phyloP scores from a whole-genome alignment of 2,113 vertebrate species.

The Trochalopteron elliotii region DNA sequence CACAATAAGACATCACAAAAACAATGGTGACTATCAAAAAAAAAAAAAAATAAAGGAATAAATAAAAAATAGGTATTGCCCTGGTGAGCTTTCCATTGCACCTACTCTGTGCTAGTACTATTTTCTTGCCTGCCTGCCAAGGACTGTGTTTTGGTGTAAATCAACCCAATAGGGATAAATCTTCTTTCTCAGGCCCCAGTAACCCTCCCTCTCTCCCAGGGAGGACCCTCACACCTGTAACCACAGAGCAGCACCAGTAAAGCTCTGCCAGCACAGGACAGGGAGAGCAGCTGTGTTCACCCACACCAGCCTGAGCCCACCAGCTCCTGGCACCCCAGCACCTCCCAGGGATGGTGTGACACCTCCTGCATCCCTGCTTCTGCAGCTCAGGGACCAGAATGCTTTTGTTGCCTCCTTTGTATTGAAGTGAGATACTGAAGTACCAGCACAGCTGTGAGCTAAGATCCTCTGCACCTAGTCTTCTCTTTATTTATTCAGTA shows the following conservation, averaged over 20 bases:
- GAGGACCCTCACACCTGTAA: background rate
- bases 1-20: background rate
- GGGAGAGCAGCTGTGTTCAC: background rate
- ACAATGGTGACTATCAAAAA: background rate
- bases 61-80: background rate
- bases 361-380: background rate
- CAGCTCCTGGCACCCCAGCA: background rate
- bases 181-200: background rate
- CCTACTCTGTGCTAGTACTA: background rate
- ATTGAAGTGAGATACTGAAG: background rate
- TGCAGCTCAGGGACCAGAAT: background rate
- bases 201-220: background rate
- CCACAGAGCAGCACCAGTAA: background rate
- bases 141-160: background rate
- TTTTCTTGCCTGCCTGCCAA: background rate
- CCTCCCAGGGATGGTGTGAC: background rate
- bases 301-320: background rate
- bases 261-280: background rate
- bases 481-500: constrained; percentile 25
- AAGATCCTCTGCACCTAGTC: background rate
- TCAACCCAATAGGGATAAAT: background rate
- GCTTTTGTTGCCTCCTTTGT: background rate
- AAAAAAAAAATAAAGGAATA: background rate
- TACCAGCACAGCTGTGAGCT: background rate
- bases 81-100: background rate